Base-by-base conservation (phyloP, 1,140 invertebrate species). In the Psilanteris sp. region DNA sequence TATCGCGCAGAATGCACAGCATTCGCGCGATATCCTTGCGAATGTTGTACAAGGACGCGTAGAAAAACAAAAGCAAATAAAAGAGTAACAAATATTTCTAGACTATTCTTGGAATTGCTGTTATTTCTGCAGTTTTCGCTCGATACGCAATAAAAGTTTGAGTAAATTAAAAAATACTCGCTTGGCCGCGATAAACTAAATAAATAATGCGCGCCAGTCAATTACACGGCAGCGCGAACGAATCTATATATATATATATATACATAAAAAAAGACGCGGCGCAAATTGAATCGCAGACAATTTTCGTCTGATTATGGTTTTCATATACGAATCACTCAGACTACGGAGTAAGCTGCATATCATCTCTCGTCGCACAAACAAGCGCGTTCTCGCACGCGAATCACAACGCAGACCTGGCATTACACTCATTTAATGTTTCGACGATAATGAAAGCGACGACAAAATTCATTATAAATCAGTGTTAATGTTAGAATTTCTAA, bases 381-480 rank as follows among this genome's bases (percentile, higher is more conserved):
- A 74, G 36, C 70, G 46, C 70, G 52, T 66, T 52, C 44, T 31
- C 44, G 62, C 54, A 54, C 71, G 71, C 62, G 62, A 61, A 71
- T 71, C 29, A 61, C 67, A 54, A 41, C 43, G 24, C 52, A 44
- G 46, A 50, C 22, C 22, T 24, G 29, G 32, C 44, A 52, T 52
- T 46, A 26, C 5, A 32, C 24, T 8, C 6, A 16, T 54, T 44
- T 34, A 44, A 32, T 26, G 39, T 55, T 24, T 26, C 26, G n/a
- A n/a, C n/a, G n/a, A n/a, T n/a, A 54, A 57, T 34, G 52, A 50
- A 50, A n/a, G 26, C 29, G 36, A 50, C n/a, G n/a, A n/a, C n/a
- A n/a, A n/a, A n/a, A n/a, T n/a, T n/a, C n/a, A n/a, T n/a, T n/a
- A n/a, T n/a, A n/a, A n/a, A n/a, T n/a, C n/a, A n/a, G n/a, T n/a